A percentile compares a stretch with the other conserved stretches of the same genome.
Evolutionary conservation across 1,140 invertebrate species (phyloP).

Genomic region (Colletes gigas): DNA sequence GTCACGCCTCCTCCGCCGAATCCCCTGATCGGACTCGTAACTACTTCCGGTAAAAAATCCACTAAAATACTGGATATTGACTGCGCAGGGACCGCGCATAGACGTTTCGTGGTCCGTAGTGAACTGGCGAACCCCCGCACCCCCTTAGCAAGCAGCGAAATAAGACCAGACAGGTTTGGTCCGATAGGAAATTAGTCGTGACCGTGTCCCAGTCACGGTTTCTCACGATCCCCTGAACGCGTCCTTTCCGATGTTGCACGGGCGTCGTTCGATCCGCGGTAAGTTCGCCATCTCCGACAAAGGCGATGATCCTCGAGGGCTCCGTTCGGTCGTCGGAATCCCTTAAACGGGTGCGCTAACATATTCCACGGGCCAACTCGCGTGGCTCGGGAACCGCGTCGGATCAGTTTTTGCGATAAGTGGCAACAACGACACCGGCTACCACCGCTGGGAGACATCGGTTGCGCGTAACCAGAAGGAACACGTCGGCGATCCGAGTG

Average conservation of each 20-base stretch:
- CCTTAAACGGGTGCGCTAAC: conserved; percentile 58
- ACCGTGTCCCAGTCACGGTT: too few species aligned
- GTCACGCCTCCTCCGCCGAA: conserved; percentile 27
- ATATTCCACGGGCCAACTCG: conserved; percentile 55
- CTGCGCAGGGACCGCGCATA: neutral
- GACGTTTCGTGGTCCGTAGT: too few species aligned
- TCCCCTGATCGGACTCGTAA: conserved; percentile 35
- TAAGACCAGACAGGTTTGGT: too few species aligned
- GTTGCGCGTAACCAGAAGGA: conserved; percentile 26
- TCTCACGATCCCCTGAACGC: too few species aligned
- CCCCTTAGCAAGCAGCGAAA: too few species aligned
- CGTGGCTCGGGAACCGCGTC: conserved; percentile 49
- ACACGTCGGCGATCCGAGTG: neutral
- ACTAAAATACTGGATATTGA: neutral
- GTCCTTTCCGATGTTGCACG: neutral
- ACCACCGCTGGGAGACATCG: conserved; percentile 39
- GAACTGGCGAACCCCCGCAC: too few species aligned
- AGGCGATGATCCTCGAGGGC: neutral
- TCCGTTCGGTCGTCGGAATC: conserved; percentile 4
- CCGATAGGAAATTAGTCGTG: too few species aligned
- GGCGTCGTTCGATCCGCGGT: neutral
- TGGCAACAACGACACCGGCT: conserved; percentile 61
- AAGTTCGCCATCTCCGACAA: neutral
- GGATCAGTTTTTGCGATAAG: conserved; percentile 68
- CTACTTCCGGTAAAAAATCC: neutral